phyloP scores from a whole-genome alignment of 2,113 vertebrate genomes.

The Chrysemys picta region DNA sequence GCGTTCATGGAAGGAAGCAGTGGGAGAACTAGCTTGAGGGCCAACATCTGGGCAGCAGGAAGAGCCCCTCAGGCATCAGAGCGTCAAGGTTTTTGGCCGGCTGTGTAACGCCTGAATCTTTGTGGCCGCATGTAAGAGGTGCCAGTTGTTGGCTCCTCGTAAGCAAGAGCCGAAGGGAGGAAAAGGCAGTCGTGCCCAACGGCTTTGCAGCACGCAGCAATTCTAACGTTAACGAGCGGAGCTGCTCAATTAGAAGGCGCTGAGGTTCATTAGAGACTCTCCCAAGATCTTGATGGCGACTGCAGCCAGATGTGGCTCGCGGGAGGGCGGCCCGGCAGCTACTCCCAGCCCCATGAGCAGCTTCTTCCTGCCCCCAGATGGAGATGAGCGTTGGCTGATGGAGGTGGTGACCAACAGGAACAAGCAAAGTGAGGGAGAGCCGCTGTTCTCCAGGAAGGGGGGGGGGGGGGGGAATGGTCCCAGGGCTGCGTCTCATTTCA shows the following conservation, averaged over 20 bases:
- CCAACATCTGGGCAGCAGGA: neutral
- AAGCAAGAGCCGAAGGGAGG: neutral
- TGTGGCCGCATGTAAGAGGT: neutral
- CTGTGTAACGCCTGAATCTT: neutral
- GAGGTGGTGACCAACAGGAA: slow-evolving; percentile 47
- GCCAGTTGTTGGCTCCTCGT: neutral
- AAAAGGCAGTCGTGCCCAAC: neutral
- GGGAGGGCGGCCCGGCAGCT: neutral
- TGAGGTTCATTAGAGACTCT: neutral
- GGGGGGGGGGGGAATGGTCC: neutral
- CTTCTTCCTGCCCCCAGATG: slow-evolving; percentile 58
- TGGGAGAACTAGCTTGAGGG: slow-evolving; percentile 33
- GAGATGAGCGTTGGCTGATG: slow-evolving; percentile 58
- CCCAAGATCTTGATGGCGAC: neutral
- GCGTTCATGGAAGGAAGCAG: slow-evolving; percentile 66
- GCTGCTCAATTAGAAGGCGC: neutral
- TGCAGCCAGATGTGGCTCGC: neutral
- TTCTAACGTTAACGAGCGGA: neutral
- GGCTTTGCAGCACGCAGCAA: too few species aligned
- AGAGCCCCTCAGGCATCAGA: neutral
- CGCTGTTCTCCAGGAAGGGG: neutral
- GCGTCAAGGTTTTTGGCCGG: rapidly evolving
- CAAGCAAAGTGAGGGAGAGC: slow-evolving; percentile 41
- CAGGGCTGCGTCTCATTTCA: neutral
- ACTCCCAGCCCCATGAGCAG: neutral